Base-by-base conservation (phyloP, 2,888 invertebrate genomes). In the Lycaena phlaeas region DNA sequence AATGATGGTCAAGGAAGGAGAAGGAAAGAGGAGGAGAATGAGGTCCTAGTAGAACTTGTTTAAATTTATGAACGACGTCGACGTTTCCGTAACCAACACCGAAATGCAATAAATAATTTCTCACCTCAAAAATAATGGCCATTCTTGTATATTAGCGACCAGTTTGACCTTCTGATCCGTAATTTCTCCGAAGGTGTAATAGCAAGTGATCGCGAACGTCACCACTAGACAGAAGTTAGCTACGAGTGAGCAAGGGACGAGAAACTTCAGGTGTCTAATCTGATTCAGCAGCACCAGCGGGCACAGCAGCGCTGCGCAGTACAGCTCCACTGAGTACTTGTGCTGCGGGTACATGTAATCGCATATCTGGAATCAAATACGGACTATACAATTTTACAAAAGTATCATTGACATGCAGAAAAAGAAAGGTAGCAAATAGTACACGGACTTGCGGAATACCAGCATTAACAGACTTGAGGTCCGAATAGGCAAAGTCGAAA, bases 161-260 rank as follows among this genome's bases (percentile, higher is more conserved):
- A 79, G 48, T 26, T 69, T 57, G 3, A 67, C 57, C 72, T 75
- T 64, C 1, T 43, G 41, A 1, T 70, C 59, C 1, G 82, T 63
- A 30, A 77, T 67, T 28, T 69, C 69, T 26, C 77, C 82, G 54
- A 96, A 91, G 54, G 95, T 88, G 63, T 93, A 96, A 64, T 92
- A 93, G 44, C 95, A 87, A 0, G 94, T 94, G 40, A 97, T 91
- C 9, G 82, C 85, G 51, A 97, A 90, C 0, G 95, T 93, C 1
- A 88, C 61, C 1, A 93, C 71, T 57, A 96, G 91, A 40, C 93
- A 90, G 1, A 92, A 38, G 64, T 97, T 97, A 15, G 97, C 97
- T 12, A 95, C 62, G 42, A 92, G 81, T 0, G 97, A 97, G 67
- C 97, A 94, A 0, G 96, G 95, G 2, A 97, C 94, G 28, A 98